These are phyloP conservation scores for Tyrophagus putrescentiae DNA, from an alignment of 1,140 invertebrate species.

Conservation along the genomic window DNA sequence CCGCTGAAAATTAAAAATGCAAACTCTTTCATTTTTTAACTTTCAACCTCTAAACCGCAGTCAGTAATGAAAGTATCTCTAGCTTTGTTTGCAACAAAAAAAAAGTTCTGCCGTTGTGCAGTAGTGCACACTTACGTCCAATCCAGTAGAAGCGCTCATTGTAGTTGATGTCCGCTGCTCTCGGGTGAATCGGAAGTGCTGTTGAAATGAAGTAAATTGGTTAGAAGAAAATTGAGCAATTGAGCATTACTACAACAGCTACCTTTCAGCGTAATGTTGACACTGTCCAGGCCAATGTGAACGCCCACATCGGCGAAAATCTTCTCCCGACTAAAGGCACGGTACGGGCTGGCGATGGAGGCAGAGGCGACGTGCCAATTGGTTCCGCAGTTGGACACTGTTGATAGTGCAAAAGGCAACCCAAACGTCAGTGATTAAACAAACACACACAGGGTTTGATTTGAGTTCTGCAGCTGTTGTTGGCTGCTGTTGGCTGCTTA, in stretches of 20 bases:
- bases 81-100: too few species aligned
- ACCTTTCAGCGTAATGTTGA: slow-evolving; percentile 89
- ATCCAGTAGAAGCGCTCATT: slow-evolving; percentile 89
- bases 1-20: too few species aligned
- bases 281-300: slow-evolving; percentile 78
- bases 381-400: slow-evolving; percentile 76
- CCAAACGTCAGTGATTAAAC: slow-evolving; percentile 20
- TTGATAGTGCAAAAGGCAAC: slow-evolving; percentile 33
- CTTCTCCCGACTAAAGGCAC: slow-evolving; percentile 75
- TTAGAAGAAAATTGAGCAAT: not conserved
- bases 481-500: not conserved
- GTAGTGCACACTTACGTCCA: slow-evolving; percentile 54
- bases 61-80: too few species aligned
- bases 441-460: not conserved
- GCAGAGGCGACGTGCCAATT: slow-evolving; percentile 81
- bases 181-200: slow-evolving; percentile 50
- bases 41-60: too few species aligned
- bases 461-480: not conserved
- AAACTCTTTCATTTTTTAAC: too few species aligned
- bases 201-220: slow-evolving; percentile 26
- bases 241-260: slow-evolving; percentile 30
- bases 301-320: slow-evolving; percentile 72
- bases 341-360: slow-evolving; percentile 68
- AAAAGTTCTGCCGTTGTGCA: too few species aligned
- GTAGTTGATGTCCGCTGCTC: slow-evolving; percentile 66